phyloP scores from a whole-genome alignment of 1,140 invertebrate species.

The Drosophila subobscura region DNA sequence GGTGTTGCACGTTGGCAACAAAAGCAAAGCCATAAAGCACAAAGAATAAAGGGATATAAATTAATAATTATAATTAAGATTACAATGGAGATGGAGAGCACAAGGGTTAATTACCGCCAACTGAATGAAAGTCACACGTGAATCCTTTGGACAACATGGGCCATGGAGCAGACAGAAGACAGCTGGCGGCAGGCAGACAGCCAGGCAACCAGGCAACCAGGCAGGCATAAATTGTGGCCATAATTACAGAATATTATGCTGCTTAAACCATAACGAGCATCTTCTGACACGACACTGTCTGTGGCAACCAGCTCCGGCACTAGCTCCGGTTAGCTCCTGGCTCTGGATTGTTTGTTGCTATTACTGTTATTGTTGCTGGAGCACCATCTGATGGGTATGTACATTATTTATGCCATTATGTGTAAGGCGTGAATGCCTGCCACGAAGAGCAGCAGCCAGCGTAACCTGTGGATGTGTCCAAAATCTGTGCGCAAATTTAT shows the following conservation, averaged over 20 bases:
- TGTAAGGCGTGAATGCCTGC: slow-evolving; percentile 15
- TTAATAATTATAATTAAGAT: slow-evolving; percentile 55
- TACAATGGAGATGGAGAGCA: slow-evolving; percentile 52
- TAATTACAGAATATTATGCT: slow-evolving; percentile 56
- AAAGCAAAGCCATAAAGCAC: slow-evolving; percentile 3
- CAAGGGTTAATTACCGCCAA: slow-evolving; percentile 61
- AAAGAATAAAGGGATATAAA: slow-evolving; percentile 48
- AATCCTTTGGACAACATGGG: slow-evolving; percentile 13
- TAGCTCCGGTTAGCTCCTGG: too few species aligned
- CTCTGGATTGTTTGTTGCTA: too few species aligned
- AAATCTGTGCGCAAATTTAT: slow-evolving; percentile 42
- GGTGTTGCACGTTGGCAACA: slow-evolving; percentile 4
- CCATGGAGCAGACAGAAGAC: neutral
- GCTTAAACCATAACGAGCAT: slow-evolving; percentile 32
- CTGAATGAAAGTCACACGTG: slow-evolving; percentile 49
- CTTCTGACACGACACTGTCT: slow-evolving; percentile 26
- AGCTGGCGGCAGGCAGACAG: neutral
- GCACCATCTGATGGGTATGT: slow-evolving; percentile 5
- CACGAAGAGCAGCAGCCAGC: neutral
- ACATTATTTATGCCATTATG: slow-evolving; percentile 50
- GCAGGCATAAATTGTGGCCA: slow-evolving; percentile 38
- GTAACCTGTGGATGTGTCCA: slow-evolving; percentile 9
- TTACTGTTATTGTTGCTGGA: too few species aligned
- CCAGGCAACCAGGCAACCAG: neutral
- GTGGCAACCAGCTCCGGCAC: neutral